phyloP scores from a whole-genome alignment of 2,888 invertebrate genomes.

The Tetranychus truncatus region DNA sequence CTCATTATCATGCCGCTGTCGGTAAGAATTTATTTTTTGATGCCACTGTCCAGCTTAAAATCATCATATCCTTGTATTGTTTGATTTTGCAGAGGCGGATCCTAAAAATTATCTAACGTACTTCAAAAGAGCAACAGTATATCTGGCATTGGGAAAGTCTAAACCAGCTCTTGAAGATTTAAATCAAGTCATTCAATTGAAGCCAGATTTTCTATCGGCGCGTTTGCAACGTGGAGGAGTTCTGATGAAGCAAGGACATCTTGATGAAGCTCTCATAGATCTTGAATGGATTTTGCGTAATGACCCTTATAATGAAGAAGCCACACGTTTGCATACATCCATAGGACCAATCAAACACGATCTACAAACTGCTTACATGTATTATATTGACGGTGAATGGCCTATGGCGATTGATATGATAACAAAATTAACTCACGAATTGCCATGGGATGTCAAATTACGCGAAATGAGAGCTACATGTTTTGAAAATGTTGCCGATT shows the following conservation, averaged over 20 bases:
- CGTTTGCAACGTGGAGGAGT: conserved; percentile 63
- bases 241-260: conserved; percentile 63
- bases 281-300: conserved; percentile 51
- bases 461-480: conserved; percentile 70
- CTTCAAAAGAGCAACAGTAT: conserved; percentile 86
- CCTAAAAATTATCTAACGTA: conserved; percentile 85
- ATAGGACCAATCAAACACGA: conserved; percentile 46
- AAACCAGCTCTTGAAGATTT: conserved; percentile 86
- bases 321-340: conserved; percentile 46
- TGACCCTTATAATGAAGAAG: conserved; percentile 61
- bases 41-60: not conserved
- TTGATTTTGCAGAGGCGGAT: conserved; percentile 56
- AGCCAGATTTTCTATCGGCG: conserved; percentile 75
- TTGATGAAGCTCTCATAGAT: conserved; percentile 60
- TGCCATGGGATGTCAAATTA: conserved; percentile 71
- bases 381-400: conserved; percentile 42
- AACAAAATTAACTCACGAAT: conserved; percentile 42
- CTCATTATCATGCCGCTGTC: conserved; percentile 93
- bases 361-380: conserved; percentile 45
- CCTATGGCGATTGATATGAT: conserved; percentile 47
- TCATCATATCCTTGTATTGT: not conserved
- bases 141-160: conserved; percentile 82
- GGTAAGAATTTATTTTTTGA: conserved; percentile 33
- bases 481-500: conserved; percentile 57
- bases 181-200: conserved; percentile 71